Percentiles rank a stretch among this genome's conserved stretches.
phyloP scores from a whole-genome alignment of 2,888 invertebrate species.

The Coleophora flavipennella region DNA sequence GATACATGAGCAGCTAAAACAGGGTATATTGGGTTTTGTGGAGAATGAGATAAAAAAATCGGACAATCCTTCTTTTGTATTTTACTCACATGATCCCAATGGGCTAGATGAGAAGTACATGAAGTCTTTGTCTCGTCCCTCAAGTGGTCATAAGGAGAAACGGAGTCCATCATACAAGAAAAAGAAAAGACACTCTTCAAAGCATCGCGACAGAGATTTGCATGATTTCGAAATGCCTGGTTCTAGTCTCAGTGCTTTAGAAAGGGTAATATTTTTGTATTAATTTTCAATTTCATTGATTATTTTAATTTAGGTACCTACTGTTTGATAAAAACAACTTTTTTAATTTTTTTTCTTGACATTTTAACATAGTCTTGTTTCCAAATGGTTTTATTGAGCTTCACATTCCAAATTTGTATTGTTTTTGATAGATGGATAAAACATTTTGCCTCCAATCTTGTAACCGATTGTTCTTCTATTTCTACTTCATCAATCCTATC shows the following conservation, averaged over 20 bases:
- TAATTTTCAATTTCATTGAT: no score
- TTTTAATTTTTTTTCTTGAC: no score
- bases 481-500: no score
- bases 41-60: slow-evolving; percentile 67
- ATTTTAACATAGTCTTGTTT: no score
- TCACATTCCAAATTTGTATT: no score
- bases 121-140: slow-evolving; percentile 56
- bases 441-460: no score
- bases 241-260: slow-evolving; percentile 65
- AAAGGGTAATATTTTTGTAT: slow-evolving; percentile 35
- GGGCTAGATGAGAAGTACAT: slow-evolving; percentile 59
- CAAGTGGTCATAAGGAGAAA: slow-evolving; percentile 64
- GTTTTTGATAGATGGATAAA: no score
- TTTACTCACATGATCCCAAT: slow-evolving; percentile 66
- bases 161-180: slow-evolving; percentile 62
- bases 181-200: slow-evolving; percentile 62
- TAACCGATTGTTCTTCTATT: no score
- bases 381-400: no score
- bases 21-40: slow-evolving; percentile 65
- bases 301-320: no score
- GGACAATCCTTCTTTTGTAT: slow-evolving; percentile 62
- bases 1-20: slow-evolving; percentile 71
- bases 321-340: no score
- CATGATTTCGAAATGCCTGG: slow-evolving; percentile 67
- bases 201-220: slow-evolving; percentile 55